Evolutionary conservation across 2,888 invertebrate genomes (phyloP).

Genomic region (Margaritifera margaritifera): DNA sequence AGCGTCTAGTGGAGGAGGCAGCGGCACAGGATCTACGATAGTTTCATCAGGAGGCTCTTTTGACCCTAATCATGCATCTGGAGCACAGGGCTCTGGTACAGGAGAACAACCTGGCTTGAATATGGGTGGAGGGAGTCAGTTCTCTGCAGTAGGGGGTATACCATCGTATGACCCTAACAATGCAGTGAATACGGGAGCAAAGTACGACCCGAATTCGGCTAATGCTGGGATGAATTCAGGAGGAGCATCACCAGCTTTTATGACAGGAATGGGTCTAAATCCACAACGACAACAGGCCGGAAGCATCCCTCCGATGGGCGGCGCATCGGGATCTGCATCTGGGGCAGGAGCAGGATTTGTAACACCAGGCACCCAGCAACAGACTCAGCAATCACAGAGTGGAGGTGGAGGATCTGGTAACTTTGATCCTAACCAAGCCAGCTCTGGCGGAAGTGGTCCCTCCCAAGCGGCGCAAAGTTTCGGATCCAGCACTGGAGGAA

Average conservation of each 20-base stretch:
- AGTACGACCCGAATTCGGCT: conserved; percentile 46
- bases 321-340: neutral
- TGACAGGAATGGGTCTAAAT: conserved; percentile 42
- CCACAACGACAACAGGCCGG: conserved; percentile 30
- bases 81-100: conserved; percentile 2
- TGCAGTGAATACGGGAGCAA: conserved; percentile 38
- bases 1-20: conserved; percentile 1
- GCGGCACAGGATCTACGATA: conserved; percentile 6
- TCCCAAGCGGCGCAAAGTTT: conserved; percentile 5
- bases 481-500: conserved; percentile 16
- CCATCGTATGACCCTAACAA: conserved; percentile 42
- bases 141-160: conserved; percentile 1
- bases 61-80: neutral
- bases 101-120: too few relatives aligned
- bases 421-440: neutral
- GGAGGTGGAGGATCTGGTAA: neutral
- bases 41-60: neutral
- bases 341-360: conserved; percentile 3
- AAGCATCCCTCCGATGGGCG: conserved; percentile 13
- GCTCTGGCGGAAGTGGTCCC: neutral
- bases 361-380: neutral
- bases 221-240: conserved; percentile 31
- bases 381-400: conserved; percentile 4
- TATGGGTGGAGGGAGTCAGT: neutral
- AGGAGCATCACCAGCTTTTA: conserved; percentile 36